Conservation (phyloP, 1,140 invertebrate species). For the Orussus abietinus region DNA sequence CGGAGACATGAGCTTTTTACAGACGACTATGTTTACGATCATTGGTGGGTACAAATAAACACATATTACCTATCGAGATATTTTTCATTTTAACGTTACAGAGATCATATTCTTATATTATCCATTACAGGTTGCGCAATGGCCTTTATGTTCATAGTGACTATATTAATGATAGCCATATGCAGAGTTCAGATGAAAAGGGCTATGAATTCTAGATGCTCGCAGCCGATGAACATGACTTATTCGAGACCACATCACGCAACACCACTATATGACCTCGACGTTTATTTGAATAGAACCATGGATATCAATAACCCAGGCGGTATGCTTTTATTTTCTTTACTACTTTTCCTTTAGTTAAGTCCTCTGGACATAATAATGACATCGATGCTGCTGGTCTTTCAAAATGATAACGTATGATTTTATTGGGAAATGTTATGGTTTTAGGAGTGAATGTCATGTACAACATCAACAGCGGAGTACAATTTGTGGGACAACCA, state of each 20-base stretch:
- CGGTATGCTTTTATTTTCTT: too few species aligned
- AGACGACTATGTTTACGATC: slow-evolving; percentile 50
- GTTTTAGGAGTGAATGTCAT: slow-evolving; percentile 33
- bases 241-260: slow-evolving; percentile 11
- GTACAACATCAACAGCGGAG: slow-evolving; percentile 51
- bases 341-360: too few species aligned
- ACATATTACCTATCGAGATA: neutral
- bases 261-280: slow-evolving; percentile 28
- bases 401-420: too few species aligned
- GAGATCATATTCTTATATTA: slow-evolving; percentile 5
- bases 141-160: slow-evolving; percentile 50
- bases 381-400: too few species aligned
- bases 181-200: slow-evolving; percentile 48
- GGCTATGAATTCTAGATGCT: slow-evolving; percentile 30
- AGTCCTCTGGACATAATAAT: too few species aligned
- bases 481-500: slow-evolving; percentile 45
- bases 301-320: slow-evolving; percentile 18
- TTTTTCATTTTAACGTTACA: slow-evolving; percentile 2
- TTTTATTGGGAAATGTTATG: too few species aligned
- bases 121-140: slow-evolving; percentile 45
- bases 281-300: slow-evolving; percentile 27
- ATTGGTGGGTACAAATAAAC: slow-evolving; percentile 34
- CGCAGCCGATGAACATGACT: slow-evolving; percentile 12
- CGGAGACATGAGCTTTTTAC: slow-evolving; percentile 46
- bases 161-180: slow-evolving; percentile 48